These are phyloP conservation scores for Pangasius sanitwongsei DNA, from an alignment of 2,797 vertebrate genomes.

Conservation along the genomic window DNA sequence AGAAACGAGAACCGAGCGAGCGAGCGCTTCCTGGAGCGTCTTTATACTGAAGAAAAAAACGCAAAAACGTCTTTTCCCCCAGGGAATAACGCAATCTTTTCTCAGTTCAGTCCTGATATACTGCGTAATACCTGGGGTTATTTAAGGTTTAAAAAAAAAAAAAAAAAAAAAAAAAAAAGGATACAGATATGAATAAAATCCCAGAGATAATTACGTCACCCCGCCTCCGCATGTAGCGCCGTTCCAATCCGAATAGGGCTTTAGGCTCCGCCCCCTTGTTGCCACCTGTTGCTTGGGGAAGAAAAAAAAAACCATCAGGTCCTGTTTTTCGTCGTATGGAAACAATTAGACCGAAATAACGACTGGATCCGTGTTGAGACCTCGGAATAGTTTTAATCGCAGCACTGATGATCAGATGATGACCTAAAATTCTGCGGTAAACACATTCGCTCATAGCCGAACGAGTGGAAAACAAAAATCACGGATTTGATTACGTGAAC, in stretches of 20 bases:
- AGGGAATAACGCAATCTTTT: not conserved
- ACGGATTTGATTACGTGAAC: conserved; percentile 36
- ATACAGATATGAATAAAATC: not conserved
- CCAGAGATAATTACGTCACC: not conserved
- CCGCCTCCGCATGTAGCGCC: not conserved
- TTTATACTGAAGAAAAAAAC: not conserved
- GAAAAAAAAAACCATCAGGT: not conserved
- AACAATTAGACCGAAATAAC: conserved; percentile 13
- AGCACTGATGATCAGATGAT: conserved; percentile 32
- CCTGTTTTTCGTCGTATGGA: not conserved
- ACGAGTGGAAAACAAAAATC: conserved; percentile 40
- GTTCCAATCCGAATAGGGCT: not conserved
- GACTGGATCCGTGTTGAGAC: conserved; percentile 2
- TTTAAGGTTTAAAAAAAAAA: not conserved
- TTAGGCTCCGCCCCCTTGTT: not conserved
- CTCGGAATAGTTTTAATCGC: conserved; percentile 30
- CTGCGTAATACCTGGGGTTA: not conserved
- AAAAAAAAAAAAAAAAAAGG: not conserved
- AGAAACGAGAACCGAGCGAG: not conserved
- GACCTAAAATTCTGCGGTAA: conserved; percentile 30
- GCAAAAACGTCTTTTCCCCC: not conserved
- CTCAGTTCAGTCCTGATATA: not conserved
- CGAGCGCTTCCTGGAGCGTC: not conserved
- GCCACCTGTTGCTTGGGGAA: conserved; percentile 19
- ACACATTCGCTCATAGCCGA: conserved; percentile 22